Conservation (phyloP, 2,113 vertebrate genomes). For the Ramphastos sulfuratus region DNA sequence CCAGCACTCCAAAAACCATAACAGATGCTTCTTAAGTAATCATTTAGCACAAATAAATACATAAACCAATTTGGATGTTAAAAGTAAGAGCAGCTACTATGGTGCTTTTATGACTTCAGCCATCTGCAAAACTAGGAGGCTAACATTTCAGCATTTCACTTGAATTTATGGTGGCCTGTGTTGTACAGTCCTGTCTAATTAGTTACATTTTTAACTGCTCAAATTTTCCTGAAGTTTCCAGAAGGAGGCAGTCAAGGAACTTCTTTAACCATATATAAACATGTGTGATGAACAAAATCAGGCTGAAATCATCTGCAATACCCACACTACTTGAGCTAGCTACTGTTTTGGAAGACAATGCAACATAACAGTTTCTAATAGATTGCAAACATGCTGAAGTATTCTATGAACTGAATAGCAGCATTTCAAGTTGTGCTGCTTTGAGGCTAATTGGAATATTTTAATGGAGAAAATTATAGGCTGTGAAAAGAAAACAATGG, state of each 20-base stretch:
- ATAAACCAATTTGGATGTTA: neutral
- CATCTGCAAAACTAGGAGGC: neutral
- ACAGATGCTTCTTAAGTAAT: neutral
- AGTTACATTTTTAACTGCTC: neutral
- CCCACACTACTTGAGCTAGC: neutral
- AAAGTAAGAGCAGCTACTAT: neutral
- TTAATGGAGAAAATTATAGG: no score
- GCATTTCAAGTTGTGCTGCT: neutral
- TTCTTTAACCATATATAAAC: neutral
- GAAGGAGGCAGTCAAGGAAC: conserved; percentile 34
- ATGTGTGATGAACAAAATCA: neutral
- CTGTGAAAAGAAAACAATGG: no score
- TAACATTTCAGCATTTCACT: neutral
- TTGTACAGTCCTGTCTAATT: neutral
- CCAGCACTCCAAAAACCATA: neutral
- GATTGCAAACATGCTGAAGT: neutral
- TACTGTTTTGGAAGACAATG: neutral
- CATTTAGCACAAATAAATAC: neutral
- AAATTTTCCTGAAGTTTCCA: conserved; percentile 1
- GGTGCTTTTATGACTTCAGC: neutral
- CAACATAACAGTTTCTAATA: fast-evolving
- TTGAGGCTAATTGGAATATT: no score
- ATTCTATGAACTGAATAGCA: neutral
- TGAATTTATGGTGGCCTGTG: neutral
- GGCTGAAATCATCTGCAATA: neutral